Conservation (phyloP, 2,797 vertebrate genomes). For the Gambusia yucatana region DNA sequence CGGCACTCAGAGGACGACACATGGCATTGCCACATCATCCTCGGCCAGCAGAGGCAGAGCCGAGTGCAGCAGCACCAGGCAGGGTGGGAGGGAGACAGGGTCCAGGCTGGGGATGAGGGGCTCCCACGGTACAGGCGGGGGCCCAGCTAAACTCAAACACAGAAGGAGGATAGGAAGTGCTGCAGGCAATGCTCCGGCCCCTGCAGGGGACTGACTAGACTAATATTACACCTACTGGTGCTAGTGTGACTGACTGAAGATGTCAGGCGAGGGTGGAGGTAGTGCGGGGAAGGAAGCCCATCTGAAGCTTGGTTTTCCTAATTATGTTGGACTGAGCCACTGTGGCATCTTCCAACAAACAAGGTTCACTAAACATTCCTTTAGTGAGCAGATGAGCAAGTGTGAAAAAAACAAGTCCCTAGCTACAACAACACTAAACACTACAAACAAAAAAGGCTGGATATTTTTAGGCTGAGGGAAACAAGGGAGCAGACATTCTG, state of each 20-base stretch:
- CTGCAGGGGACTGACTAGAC: constrained; percentile 67
- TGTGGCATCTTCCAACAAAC: constrained; percentile 73
- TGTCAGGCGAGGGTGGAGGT: constrained; percentile 78
- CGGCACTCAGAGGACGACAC: constrained; percentile 99
- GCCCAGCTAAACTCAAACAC: constrained; percentile 75
- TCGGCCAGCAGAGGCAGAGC: constrained; percentile 84
- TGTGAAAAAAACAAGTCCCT: constrained; percentile 49
- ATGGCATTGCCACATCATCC: constrained; percentile 99
- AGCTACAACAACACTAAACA: constrained; percentile 45
- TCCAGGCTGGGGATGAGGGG: constrained; percentile 77
- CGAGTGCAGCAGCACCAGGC: constrained; percentile 83
- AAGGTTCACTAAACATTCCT: constrained; percentile 75
- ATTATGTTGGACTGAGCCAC: constrained; percentile 71
- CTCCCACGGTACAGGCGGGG: constrained; percentile 74
- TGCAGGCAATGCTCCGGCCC: constrained; percentile 63
- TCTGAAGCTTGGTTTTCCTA: constrained; percentile 66
- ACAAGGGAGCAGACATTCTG: constrained; percentile 57
- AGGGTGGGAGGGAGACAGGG: constrained; percentile 79
- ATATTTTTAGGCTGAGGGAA: constrained; percentile 34
- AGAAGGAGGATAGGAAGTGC: constrained; percentile 68
- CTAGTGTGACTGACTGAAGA: constrained; percentile 70
- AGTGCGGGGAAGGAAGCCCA: constrained; percentile 72
- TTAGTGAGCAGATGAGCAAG: constrained; percentile 74
- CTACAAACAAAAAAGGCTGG: constrained; percentile 39
- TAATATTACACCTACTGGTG: constrained; percentile 71